Base-by-base conservation (phyloP, 2,797 vertebrate genomes). In the Avahi laniger region DNA sequence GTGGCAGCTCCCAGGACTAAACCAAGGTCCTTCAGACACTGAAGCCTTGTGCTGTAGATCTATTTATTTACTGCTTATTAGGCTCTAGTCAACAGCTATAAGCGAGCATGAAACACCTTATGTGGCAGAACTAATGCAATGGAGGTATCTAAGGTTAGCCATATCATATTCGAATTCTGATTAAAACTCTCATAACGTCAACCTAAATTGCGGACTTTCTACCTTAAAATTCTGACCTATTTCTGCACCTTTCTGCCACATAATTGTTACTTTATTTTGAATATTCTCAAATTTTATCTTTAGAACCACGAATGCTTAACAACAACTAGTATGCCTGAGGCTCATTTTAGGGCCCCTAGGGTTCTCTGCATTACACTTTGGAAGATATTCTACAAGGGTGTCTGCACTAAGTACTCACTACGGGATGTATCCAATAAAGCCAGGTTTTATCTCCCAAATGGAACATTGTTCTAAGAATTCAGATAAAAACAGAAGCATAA, bases 181-280 rank as follows among this genome's bases (percentile, higher is more conserved):
- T 38, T 38, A 81, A 92, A 95, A 54, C n/a, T 85, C 38, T 87
- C 4, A 70, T 4, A 76, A 35, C 20, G 80, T 46, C n/a, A 35
- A 89, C 3, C 59, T 93, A 59, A 67, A 88, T 61, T 92, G 52
- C 50, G 8, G 17, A 85, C 24, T 63, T 72, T 89, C 41, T 17
- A 48, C 38, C 57, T 86, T 69, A 94, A 95, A 94, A 79, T 59
- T 90, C 33, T 73, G 88, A 78, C 22, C 11, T 70, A 72, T 91
- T 88, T 93, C 35, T 91, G 95, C 26, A 88, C 6, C 59, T 85
- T 95, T 50, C 82, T 69, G 48, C 4, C 57, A 70, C 48, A 35
- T 73, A 82, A 54, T 15, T 89, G n/a, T 52, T 87, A 94, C 24
- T 88, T 90, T 65, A 95, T 50, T 96, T 65, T 95, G n/a, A 92